A percentile compares a stretch with the other conserved stretches of the same genome.
These are phyloP conservation scores for Rhodeus uyekii DNA, from an alignment of 2,797 vertebrate genomes.

Conservation along the genomic window DNA sequence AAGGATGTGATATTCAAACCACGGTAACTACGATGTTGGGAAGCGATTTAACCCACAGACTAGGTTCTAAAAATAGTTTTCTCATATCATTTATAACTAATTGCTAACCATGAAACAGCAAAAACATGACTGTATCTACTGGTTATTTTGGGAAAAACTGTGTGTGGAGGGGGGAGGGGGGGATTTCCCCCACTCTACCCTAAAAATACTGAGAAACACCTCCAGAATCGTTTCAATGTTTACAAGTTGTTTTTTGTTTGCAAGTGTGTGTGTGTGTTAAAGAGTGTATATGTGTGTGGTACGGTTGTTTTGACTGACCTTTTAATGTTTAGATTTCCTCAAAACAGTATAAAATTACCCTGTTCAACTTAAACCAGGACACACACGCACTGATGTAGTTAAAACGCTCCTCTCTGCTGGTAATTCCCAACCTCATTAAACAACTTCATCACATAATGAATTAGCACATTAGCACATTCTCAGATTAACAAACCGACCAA, in stretches of 20 bases:
- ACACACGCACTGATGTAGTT: background rate
- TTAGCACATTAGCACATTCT: background rate
- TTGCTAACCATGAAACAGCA: too few relatives aligned
- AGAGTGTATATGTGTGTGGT: background rate
- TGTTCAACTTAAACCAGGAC: background rate
- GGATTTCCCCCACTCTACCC: too few relatives aligned
- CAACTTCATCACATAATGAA: background rate
- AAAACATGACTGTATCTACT: too few relatives aligned
- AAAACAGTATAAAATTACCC: conserved; percentile 4
- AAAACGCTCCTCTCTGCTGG: background rate
- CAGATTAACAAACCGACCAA: background rate
- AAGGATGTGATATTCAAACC: too few relatives aligned
- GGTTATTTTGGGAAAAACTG: too few relatives aligned
- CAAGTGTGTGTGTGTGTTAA: background rate
- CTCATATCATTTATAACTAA: too few relatives aligned
- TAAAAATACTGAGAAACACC: too few relatives aligned
- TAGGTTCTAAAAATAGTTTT: too few relatives aligned
- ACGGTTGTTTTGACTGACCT: conserved; percentile 8
- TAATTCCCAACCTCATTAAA: background rate
- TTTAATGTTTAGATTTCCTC: conserved; percentile 9
- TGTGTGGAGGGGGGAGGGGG: too few relatives aligned
- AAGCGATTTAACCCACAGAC: too few relatives aligned
- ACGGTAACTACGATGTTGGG: too few relatives aligned
- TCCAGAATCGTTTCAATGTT: too few relatives aligned
- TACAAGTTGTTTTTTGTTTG: background rate